phyloP scores from a whole-genome alignment of 64 coral and sea anemone species.

The Dendronephthya gigantea region DNA sequence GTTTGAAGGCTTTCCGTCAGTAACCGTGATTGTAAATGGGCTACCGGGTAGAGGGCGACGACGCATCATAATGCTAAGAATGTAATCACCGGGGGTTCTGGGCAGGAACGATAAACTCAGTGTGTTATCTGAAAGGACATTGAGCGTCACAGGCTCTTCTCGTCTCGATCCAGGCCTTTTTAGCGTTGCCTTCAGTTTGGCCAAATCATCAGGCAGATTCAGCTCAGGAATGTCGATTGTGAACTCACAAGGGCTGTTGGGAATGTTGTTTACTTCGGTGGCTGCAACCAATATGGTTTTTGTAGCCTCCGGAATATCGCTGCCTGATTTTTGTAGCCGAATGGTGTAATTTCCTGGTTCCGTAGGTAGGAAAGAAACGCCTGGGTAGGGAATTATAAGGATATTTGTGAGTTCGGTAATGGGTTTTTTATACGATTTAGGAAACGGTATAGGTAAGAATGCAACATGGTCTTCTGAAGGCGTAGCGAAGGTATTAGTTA shows the following conservation, averaged over 20 bases:
- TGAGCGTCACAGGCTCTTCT: conserved; percentile 81
- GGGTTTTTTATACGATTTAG: background rate
- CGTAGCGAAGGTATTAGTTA: background rate
- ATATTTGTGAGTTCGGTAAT: background rate
- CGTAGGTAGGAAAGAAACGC: conserved; percentile 69
- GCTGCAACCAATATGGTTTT: conserved; percentile 67
- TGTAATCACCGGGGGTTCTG: conserved; percentile 65
- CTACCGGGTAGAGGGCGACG: conserved; percentile 76
- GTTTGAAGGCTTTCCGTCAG: conserved; percentile 55
- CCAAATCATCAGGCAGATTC: conserved; percentile 60
- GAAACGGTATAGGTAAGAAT: background rate
- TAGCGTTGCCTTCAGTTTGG: conserved; percentile 64
- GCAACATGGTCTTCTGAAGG: background rate
- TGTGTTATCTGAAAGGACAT: conserved; percentile 75
- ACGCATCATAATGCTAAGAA: conserved; percentile 66
- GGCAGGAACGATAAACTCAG: conserved; percentile 87
- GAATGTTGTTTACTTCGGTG: conserved; percentile 57
- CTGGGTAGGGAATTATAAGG: conserved; percentile 1
- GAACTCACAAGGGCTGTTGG: conserved; percentile 67
- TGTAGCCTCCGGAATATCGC: conserved; percentile 60
- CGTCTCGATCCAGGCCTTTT: conserved; percentile 78
- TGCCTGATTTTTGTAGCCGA: conserved; percentile 45
- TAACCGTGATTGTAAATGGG: conserved; percentile 79
- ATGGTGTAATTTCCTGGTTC: conserved; percentile 76
- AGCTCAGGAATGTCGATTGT: conserved; percentile 67